Percentiles rank a stretch among this genome's conserved stretches.
phyloP scores from a whole-genome alignment of 2,113 vertebrate genomes.

The Nerophis lumbriciformis region DNA sequence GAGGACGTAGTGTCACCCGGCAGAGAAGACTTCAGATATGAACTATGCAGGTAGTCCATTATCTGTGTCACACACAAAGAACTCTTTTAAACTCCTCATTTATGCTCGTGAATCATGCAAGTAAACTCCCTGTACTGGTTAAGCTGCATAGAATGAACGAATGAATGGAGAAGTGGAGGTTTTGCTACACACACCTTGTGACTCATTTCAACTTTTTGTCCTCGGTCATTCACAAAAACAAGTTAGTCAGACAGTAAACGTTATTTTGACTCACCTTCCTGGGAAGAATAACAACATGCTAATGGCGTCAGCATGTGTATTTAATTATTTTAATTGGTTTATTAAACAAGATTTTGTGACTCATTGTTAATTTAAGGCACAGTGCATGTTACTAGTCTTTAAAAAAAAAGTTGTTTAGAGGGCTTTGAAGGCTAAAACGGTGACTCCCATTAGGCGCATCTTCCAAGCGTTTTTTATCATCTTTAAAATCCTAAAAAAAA shows the following conservation, averaged over 20 bases:
- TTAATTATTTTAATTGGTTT: neutral
- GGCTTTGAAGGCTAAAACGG: no score
- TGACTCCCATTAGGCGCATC: no score
- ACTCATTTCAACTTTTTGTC: slow-evolving; percentile 7
- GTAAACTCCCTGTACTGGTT: no score
- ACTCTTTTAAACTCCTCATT: neutral
- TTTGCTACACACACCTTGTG: neutral
- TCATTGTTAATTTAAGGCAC: neutral
- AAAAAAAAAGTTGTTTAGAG: no score
- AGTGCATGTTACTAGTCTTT: neutral
- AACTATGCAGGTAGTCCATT: slow-evolving; percentile 61
- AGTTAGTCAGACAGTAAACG: neutral
- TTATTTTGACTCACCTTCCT: neutral
- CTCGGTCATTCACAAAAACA: neutral
- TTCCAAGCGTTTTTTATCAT: no score
- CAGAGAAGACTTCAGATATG: slow-evolving; percentile 18
- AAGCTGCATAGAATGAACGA: no score
- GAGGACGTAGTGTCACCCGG: slow-evolving; percentile 6
- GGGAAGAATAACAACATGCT: neutral
- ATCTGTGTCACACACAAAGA: neutral
- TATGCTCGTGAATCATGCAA: neutral
- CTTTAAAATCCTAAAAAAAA: no score
- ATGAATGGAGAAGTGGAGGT: no score
- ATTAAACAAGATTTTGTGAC: no score
- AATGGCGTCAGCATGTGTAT: neutral